phyloP scores from a whole-genome alignment of 2,888 invertebrate species.

The Stegophylla sp. region DNA sequence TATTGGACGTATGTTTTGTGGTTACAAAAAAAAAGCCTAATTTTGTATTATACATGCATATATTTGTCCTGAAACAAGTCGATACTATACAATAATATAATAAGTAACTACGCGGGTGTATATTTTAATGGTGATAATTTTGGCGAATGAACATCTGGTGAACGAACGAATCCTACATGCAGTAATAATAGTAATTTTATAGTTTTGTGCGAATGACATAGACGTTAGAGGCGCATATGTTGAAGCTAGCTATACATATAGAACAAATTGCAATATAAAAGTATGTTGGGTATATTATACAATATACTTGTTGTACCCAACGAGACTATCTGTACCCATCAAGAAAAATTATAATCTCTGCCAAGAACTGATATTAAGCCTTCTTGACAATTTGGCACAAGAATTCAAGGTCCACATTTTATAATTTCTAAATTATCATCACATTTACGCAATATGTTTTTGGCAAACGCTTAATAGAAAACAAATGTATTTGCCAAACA shows the following conservation, averaged over 20 bases:
- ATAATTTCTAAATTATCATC: conserved; percentile 14
- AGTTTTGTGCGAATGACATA: conserved; percentile 13
- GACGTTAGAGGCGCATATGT: conserved; percentile 14
- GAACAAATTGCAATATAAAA: neutral
- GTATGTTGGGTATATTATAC: neutral
- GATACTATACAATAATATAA: conserved; percentile 1
- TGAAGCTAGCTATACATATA: neutral
- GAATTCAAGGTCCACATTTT: neutral
- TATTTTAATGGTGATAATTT: conserved; percentile 12
- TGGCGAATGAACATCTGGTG: conserved; percentile 29
- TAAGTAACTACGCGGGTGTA: neutral
- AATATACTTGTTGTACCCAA: neutral
- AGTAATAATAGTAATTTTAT: conserved; percentile 29
- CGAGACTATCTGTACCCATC: too few species aligned
- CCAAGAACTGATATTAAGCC: conserved; percentile 25
- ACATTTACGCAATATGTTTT: conserved; percentile 10
- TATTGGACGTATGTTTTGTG: conserved; percentile 14
- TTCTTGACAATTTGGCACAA: conserved; percentile 9
- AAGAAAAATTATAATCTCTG: neutral
- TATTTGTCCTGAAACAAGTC: neutral
- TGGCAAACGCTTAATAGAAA: conserved; percentile 5
- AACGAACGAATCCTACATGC: conserved; percentile 7
- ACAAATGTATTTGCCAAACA: neutral
- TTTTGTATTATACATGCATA: neutral
- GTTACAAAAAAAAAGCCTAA: conserved; percentile 10